Percentiles rank a stretch among this genome's conserved stretches.
phyloP scores from a whole-genome alignment of 2,888 invertebrate genomes.

The Galeopsomyia nigrocyanea region DNA sequence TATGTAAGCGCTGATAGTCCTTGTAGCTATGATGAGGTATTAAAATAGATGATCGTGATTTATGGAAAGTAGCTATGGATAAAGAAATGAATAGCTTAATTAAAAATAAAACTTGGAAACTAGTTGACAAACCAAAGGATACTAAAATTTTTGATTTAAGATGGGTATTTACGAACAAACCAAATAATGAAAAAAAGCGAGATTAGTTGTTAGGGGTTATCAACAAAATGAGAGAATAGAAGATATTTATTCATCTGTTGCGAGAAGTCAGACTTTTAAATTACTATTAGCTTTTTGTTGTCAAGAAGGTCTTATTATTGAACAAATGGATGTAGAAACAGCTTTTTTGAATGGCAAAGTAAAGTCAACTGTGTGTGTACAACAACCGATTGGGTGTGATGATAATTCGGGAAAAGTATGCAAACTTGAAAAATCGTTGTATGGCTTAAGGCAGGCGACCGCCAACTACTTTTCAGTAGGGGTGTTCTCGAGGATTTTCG shows the following conservation, averaged over 20 bases:
- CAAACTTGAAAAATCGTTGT: too few relatives aligned
- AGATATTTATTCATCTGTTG: too few relatives aligned
- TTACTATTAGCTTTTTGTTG: neutral
- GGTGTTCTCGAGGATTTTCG: too few relatives aligned
- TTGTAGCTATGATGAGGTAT: neutral
- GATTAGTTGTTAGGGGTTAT: too few relatives aligned
- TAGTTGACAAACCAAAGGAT: neutral
- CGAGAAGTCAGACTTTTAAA: too few relatives aligned
- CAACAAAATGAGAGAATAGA: too few relatives aligned
- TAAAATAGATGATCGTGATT: neutral
- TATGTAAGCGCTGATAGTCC: neutral
- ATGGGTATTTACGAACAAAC: too few relatives aligned
- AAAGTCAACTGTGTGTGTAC: neutral
- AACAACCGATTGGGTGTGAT: too few relatives aligned
- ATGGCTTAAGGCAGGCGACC: too few relatives aligned
- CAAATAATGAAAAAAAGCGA: too few relatives aligned
- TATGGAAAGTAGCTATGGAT: neutral
- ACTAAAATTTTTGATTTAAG: neutral
- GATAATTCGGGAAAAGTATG: too few relatives aligned
- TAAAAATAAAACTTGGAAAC: constrained; percentile 9
- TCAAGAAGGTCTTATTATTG: neutral
- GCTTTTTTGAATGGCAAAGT: neutral
- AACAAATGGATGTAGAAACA: constrained; percentile 5
- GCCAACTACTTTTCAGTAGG: too few relatives aligned
- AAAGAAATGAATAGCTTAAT: neutral